These are phyloP conservation scores for Apodemia hepburni DNA, from an alignment of 2,888 invertebrate species.

Conservation along the genomic window DNA sequence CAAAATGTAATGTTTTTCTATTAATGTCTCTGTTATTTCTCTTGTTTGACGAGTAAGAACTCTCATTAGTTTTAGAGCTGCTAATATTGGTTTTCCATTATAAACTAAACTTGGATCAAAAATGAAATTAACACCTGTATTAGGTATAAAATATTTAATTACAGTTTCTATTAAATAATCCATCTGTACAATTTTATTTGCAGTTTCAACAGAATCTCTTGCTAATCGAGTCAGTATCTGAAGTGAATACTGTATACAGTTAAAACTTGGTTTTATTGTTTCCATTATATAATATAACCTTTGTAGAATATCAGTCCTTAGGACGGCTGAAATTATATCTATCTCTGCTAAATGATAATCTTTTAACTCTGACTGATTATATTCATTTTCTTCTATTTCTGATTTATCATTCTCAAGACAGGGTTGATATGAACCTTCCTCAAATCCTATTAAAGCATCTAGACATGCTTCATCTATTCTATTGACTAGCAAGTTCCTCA, in stretches of 20 bases:
- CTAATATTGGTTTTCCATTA: conserved; percentile 82
- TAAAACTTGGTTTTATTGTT: conserved; percentile 83
- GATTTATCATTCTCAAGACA: conserved; percentile 71
- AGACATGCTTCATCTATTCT: conserved; percentile 89
- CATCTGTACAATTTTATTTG: conserved; percentile 81
- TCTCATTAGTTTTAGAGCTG: conserved; percentile 87
- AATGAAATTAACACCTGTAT: conserved; percentile 50
- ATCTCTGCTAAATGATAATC: conserved; percentile 93
- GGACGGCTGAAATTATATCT: conserved; percentile 87
- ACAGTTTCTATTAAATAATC: conserved; percentile 83
- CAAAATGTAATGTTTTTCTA: conserved; percentile 76
- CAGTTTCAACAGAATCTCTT: conserved; percentile 86
- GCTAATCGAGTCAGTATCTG: conserved; percentile 90
- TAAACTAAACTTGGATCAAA: conserved; percentile 74
- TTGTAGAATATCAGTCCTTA: conserved; percentile 88
- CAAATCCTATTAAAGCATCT: conserved; percentile 84
- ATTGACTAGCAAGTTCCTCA: conserved; percentile 87
- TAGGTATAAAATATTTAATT: conserved; percentile 80
- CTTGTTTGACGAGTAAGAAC: conserved; percentile 83
- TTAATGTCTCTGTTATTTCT: conserved; percentile 72
- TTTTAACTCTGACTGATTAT: conserved; percentile 83
- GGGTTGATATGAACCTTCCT: conserved; percentile 83
- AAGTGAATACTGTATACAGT: conserved; percentile 86
- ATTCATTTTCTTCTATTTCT: conserved; percentile 77
- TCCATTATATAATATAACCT: conserved; percentile 89